Evolutionary conservation across 2,797 vertebrate species (phyloP).

Genomic region (Gadopsis marmoratus): DNA sequence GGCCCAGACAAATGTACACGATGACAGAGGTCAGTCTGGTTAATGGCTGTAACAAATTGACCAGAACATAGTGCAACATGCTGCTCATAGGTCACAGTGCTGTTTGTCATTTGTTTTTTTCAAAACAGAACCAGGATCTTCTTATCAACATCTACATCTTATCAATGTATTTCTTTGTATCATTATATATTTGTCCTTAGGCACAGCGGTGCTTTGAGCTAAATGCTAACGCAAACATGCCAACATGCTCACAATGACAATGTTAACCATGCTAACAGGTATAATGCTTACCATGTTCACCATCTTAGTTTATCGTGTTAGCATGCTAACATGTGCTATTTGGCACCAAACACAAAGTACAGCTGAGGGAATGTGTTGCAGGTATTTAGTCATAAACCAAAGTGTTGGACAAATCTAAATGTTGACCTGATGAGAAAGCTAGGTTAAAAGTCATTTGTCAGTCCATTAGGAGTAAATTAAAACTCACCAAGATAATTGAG

Average conservation of each 20-base stretch:
- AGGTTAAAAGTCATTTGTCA: background rate
- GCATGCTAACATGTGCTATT: background rate
- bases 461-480: background rate
- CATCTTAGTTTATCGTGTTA: background rate
- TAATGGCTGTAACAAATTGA: background rate
- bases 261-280: background rate
- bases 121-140: background rate
- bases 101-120: background rate
- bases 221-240: background rate
- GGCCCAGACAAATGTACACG: background rate
- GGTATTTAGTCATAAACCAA: background rate
- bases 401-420: background rate
- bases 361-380: background rate
- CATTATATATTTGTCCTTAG: background rate
- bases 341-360: background rate
- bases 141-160: no score
- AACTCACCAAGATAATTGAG: background rate
- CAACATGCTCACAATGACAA: background rate
- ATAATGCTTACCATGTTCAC: background rate
- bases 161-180: background rate
- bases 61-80: background rate
- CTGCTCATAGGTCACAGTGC: background rate
- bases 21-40: constrained; percentile 7
- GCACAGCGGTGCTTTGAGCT: no score
- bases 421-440: background rate